Conservation (phyloP, 2,797 vertebrate genomes). For the Pampus argenteus region DNA sequence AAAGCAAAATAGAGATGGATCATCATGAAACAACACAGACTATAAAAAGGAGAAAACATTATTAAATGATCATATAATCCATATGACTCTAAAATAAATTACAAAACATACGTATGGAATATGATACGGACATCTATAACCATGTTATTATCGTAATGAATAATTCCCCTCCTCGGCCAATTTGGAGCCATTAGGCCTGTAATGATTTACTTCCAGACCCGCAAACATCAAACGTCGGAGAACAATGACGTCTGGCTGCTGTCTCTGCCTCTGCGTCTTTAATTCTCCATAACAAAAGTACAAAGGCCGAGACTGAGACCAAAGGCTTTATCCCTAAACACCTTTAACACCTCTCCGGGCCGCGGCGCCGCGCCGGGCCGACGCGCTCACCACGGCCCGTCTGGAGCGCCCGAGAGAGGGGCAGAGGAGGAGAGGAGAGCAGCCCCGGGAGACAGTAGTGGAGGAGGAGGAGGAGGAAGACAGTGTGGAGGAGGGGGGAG, state of each 20-base stretch:
- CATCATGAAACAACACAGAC: background rate
- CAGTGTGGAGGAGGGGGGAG: conserved; percentile 30
- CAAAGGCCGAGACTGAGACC: conserved; percentile 84
- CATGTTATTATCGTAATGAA: conserved; percentile 21
- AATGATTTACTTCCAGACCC: conserved; percentile 85
- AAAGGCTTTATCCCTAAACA: conserved; percentile 82
- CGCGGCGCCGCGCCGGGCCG: conserved; percentile 80
- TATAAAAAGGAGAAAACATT: background rate
- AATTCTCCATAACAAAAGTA: conserved; percentile 90
- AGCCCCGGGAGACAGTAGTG: conserved; percentile 39
- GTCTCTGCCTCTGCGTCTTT: conserved; percentile 72
- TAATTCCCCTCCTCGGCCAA: conserved; percentile 27
- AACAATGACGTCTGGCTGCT: conserved; percentile 72
- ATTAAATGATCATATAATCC: background rate
- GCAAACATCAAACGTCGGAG: conserved; percentile 77
- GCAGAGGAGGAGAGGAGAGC: conserved; percentile 52
- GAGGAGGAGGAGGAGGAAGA: conserved; percentile 30
- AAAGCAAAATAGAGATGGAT: background rate
- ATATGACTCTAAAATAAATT: background rate
- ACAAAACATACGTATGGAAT: background rate
- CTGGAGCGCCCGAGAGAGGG: conserved; percentile 68
- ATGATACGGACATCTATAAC: background rate
- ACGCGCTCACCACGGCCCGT: conserved; percentile 59
- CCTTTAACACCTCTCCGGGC: conserved; percentile 79
- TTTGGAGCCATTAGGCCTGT: conserved; percentile 74